A percentile compares a stretch with the other conserved stretches of the same genome.
Conservation (phyloP, 1,140 invertebrate species). For the Eurosta solidaginis region DNA sequence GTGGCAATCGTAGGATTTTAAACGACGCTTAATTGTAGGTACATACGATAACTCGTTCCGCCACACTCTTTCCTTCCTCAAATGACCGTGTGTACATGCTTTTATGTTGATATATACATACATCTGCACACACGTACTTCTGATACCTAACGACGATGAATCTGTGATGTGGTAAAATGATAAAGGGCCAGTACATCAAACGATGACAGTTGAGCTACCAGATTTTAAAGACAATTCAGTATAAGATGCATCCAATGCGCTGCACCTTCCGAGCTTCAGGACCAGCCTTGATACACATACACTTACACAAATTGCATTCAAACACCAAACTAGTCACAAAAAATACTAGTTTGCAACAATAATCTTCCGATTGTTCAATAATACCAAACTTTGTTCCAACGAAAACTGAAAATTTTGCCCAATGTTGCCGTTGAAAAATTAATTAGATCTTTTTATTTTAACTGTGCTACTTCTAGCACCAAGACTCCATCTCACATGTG, state of each 20-base stretch:
- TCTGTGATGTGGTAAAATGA: conserved; percentile 56
- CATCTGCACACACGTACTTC: background rate
- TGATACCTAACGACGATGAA: background rate
- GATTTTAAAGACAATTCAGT: conserved; percentile 41
- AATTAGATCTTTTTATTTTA: too few species aligned
- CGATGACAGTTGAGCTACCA: conserved; percentile 58
- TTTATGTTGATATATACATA: background rate
- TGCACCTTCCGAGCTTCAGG: conserved; percentile 36
- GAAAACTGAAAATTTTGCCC: too few species aligned
- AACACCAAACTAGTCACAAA: background rate
- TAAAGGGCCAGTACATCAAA: conserved; percentile 59
- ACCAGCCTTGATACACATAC: background rate
- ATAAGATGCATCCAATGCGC: conserved; percentile 30
- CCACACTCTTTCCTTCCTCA: background rate
- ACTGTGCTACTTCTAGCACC: too few species aligned
- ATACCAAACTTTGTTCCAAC: too few species aligned
- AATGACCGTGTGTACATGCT: background rate
- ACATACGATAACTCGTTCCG: background rate
- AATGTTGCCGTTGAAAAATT: too few species aligned
- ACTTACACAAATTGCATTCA: background rate
- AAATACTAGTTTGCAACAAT: too few species aligned
- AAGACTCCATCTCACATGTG: too few species aligned
- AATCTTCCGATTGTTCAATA: too few species aligned
- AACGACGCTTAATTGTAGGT: conserved; percentile 1
- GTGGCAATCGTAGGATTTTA: background rate